These are phyloP conservation scores for Enteromius argenteus DNA, from an alignment of 2,797 vertebrate genomes.

Conservation along the genomic window DNA sequence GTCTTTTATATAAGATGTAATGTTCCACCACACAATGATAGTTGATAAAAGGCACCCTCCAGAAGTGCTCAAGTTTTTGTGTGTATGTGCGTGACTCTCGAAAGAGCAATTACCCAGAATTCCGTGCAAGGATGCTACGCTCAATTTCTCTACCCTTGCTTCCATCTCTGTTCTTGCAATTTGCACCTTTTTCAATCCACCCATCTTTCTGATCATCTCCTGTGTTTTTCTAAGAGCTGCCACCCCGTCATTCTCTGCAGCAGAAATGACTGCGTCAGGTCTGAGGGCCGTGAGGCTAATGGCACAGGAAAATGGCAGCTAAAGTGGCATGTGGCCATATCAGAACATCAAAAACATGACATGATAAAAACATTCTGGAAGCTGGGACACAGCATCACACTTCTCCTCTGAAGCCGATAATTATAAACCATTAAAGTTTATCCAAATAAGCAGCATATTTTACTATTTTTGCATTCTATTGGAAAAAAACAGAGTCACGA, in stretches of 20 bases:
- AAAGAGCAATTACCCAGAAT: slow-evolving; percentile 50
- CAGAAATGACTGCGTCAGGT: slow-evolving; percentile 37
- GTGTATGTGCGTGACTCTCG: slow-evolving; percentile 13
- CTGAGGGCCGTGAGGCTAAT: slow-evolving; percentile 34
- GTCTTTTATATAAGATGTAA: slow-evolving; percentile 38
- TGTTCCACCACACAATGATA: neutral
- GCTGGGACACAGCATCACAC: slow-evolving; percentile 1
- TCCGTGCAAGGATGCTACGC: slow-evolving; percentile 28
- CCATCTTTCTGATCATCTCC: slow-evolving; percentile 44
- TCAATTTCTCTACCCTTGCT: slow-evolving; percentile 42
- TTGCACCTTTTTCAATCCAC: slow-evolving; percentile 43
- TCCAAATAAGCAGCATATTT: neutral
- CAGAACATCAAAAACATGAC: slow-evolving; percentile 37
- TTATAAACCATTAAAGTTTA: neutral
- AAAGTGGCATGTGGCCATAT: slow-evolving; percentile 43
- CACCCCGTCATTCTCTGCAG: slow-evolving; percentile 6
- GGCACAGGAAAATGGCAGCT: slow-evolving; percentile 41
- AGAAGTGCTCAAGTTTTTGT: slow-evolving; percentile 24
- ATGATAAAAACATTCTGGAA: slow-evolving; percentile 33
- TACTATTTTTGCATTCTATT: neutral
- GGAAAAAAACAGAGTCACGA: neutral
- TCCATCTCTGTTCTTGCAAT: slow-evolving; percentile 39
- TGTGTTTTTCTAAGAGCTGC: slow-evolving; percentile 37
- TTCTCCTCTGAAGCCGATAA: neutral
- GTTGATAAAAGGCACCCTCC: slow-evolving; percentile 33